phyloP scores from a whole-genome alignment of 1,140 invertebrate genomes.

The Amyelois transitella region DNA sequence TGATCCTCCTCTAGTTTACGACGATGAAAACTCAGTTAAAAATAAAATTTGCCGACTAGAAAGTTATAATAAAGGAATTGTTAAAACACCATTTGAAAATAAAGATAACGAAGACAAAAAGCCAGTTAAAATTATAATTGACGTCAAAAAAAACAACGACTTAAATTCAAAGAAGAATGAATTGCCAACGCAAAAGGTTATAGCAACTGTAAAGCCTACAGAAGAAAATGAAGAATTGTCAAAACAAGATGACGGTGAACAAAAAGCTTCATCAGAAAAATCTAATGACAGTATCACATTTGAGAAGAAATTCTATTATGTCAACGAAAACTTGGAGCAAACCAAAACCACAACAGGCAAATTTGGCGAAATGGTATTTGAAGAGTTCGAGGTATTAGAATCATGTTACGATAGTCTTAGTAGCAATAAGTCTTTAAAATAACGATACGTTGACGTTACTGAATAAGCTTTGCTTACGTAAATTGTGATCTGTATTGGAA shows the following conservation, averaged over 20 bases:
- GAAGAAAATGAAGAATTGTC: conserved; percentile 29
- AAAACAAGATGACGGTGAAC: conserved; percentile 20
- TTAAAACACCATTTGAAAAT: conserved; percentile 58
- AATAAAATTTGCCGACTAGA: conserved; percentile 71
- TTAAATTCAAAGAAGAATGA: conserved; percentile 20
- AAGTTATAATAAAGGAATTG: conserved; percentile 67
- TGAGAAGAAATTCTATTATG: conserved; percentile 71
- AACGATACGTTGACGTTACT: conserved; percentile 27
- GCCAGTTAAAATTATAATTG: conserved; percentile 25
- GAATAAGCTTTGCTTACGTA: conserved; percentile 45
- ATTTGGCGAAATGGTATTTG: conserved; percentile 87
- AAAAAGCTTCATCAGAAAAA: conserved; percentile 34
- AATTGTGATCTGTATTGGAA: conserved; percentile 63
- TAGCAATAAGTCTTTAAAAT: conserved; percentile 68
- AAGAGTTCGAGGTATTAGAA: conserved; percentile 84
- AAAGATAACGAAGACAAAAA: conserved; percentile 45
- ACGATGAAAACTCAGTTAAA: conserved; percentile 71
- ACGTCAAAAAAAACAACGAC: conserved; percentile 33
- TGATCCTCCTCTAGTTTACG: conserved; percentile 57
- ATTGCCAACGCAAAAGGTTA: conserved; percentile 10
- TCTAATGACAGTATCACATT: conserved; percentile 37
- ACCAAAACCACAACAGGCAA: conserved; percentile 75
- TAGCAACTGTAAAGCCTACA: conserved; percentile 15
- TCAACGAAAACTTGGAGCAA: conserved; percentile 67
- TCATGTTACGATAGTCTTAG: conserved; percentile 76